Base-by-base conservation (phyloP, 2,797 vertebrate species). In the Okamejei kenojei region DNA sequence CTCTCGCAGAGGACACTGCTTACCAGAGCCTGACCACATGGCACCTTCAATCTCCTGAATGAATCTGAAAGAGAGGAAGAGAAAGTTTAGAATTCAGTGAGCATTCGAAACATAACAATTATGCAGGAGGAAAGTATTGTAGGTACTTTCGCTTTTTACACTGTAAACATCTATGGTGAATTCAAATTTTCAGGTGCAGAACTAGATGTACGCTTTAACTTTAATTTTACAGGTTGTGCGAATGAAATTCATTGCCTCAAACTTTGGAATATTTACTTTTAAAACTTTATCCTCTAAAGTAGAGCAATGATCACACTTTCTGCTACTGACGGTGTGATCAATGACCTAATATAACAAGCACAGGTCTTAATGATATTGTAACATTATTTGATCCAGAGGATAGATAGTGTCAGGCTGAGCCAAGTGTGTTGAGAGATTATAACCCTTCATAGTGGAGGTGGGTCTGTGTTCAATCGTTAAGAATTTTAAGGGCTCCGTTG, bases 31-130 rank as follows among this genome's bases (percentile, higher is more conserved):
- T 2, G 98, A 96, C 23, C 97, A 98, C 96, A 99, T 97, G 94
- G 97, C 98, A 0, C 96, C 95, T 95, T 99, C 99, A 7, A 99
- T 97, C 96, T 98, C 98, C 94, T 99, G 98, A 95, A 99, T 99
- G 92, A 99, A 99, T 94, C 99, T 99, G 96, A 32, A 79, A 94
- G 73, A 94, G 29, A 95, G 1, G 54, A n/a, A 38, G 35, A 93
- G 79, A 54, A 7, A 7, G 45, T 71, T 76, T 35, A 54, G 38
- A 76, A 92, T 58, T 76, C 71, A 38, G 1, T 76, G 68, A 54
- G 38, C 38, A 54, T 74, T 92, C 76, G 23, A 92, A 15, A 29
- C 5, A 76, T 38, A 45, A 21, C 45, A 26, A 73, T 23, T 19
- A 26, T 9, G 11, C 13, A 3, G 19, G 68, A 73, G 38, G 71